Evolutionary conservation across 2,888 invertebrate genomes (phyloP).

Genomic region (Caenorhabditis sp.): DNA sequence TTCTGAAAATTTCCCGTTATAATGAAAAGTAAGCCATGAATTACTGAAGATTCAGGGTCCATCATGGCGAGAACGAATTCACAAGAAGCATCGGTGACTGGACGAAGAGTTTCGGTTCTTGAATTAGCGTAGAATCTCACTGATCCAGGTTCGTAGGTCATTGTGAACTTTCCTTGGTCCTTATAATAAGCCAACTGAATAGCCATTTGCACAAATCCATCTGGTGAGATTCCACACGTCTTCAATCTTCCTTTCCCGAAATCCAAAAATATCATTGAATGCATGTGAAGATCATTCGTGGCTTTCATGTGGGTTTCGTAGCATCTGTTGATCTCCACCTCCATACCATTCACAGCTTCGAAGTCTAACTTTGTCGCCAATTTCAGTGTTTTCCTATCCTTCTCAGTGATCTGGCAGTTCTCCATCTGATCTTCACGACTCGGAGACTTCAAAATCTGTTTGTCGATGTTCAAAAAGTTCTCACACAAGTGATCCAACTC

Average conservation of each 20-base stretch:
- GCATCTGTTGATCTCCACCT: conserved; percentile 68
- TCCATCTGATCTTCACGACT: conserved; percentile 68
- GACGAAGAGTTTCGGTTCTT: conserved; percentile 96
- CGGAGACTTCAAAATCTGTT: conserved; percentile 66
- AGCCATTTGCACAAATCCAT: conserved; percentile 96
- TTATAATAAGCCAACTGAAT: conserved; percentile 92
- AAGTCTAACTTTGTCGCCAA: conserved; percentile 74
- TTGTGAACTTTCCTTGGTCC: conserved; percentile 92
- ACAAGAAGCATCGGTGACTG: conserved; percentile 94
- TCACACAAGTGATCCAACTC: conserved; percentile 81
- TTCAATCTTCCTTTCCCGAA: conserved; percentile 89
- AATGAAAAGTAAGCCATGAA: too few relatives aligned
- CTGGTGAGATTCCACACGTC: conserved; percentile 92
- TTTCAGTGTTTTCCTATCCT: conserved; percentile 57
- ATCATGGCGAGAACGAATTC: conserved; percentile 95
- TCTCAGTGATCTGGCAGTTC: conserved; percentile 55
- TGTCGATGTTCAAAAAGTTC: conserved; percentile 77
- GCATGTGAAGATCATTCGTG: conserved; percentile 72
- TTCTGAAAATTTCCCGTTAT: conserved; percentile 87
- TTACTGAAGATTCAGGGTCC: conserved; percentile 84
- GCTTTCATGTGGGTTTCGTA: conserved; percentile 47
- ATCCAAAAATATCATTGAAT: conserved; percentile 73
- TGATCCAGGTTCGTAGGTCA: conserved; percentile 99
- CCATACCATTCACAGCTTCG: conserved; percentile 69
- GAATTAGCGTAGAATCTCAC: conserved; percentile 95